These are phyloP conservation scores for Mormyrus lacerda DNA, from an alignment of 2,113 vertebrate genomes.

Conservation along the genomic window DNA sequence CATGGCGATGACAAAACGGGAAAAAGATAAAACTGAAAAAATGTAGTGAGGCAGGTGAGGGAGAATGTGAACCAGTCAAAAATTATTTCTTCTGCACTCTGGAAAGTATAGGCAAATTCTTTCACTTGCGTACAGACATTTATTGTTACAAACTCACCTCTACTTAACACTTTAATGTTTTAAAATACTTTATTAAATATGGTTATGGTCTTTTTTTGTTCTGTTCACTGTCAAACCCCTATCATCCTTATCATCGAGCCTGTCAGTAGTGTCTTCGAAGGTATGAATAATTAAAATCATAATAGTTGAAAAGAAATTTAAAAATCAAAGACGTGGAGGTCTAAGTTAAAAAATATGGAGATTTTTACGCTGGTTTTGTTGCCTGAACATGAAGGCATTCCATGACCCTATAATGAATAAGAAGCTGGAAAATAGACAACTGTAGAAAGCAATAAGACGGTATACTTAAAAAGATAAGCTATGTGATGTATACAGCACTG, in stretches of 20 bases:
- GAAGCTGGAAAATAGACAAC: neutral
- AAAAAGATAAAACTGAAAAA: neutral
- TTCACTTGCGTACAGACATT: neutral
- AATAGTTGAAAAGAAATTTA: neutral
- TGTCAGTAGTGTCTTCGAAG: neutral
- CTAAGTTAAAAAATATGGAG: neutral
- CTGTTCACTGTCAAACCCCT: neutral
- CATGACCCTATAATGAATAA: neutral
- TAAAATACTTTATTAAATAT: neutral
- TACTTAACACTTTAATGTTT: neutral
- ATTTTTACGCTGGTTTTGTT: neutral
- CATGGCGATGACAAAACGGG: neutral
- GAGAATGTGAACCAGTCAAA: neutral
- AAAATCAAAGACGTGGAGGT: neutral
- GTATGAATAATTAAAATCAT: neutral
- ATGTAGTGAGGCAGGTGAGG: neutral
- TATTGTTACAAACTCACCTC: neutral
- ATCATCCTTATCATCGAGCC: neutral
- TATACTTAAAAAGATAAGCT: too few species aligned
- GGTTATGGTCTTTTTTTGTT: neutral
- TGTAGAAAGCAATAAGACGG: neutral
- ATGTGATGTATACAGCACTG: too few species aligned
- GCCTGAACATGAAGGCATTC: neutral
- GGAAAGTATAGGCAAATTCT: neutral
- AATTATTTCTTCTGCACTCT: neutral